Conservation (phyloP, 2,113 vertebrate genomes). For the Porphyrio hochstetteri region DNA sequence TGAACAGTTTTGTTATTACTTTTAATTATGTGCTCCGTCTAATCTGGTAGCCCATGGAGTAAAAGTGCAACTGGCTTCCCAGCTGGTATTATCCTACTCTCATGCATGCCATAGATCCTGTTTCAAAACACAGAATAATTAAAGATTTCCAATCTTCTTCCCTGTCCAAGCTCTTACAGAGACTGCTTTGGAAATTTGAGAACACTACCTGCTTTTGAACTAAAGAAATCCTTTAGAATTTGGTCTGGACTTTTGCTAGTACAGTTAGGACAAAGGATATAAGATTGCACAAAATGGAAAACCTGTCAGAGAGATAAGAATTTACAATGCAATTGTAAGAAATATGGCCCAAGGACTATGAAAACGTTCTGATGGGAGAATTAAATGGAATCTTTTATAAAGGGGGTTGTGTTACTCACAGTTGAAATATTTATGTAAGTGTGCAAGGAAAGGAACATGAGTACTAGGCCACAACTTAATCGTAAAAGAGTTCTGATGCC, state of each 20-base stretch:
- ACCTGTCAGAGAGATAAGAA: neutral
- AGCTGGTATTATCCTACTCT: neutral
- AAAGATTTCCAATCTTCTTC: neutral
- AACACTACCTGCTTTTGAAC: slow-evolving; percentile 25
- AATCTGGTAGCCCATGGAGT: neutral
- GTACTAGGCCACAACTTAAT: neutral
- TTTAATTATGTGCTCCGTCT: neutral
- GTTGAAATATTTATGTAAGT: neutral
- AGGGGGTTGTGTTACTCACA: neutral
- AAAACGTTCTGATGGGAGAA: neutral
- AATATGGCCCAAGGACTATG: neutral
- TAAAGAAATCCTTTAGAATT: slow-evolving; percentile 51
- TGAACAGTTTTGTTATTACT: neutral
- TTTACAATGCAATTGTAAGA: neutral
- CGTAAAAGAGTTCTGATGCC: neutral
- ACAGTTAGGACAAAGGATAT: neutral
- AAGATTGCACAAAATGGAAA: neutral
- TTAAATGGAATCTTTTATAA: slow-evolving; percentile 21
- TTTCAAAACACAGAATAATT: slow-evolving; percentile 37
- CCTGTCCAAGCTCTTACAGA: slow-evolving; percentile 5
- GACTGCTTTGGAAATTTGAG: slow-evolving; percentile 21
- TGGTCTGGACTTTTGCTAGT: neutral
- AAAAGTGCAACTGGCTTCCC: neutral
- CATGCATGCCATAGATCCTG: neutral
- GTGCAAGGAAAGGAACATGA: neutral